These are phyloP conservation scores for Tribolium madens DNA, from an alignment of 1,140 invertebrate species.

Conservation along the genomic window DNA sequence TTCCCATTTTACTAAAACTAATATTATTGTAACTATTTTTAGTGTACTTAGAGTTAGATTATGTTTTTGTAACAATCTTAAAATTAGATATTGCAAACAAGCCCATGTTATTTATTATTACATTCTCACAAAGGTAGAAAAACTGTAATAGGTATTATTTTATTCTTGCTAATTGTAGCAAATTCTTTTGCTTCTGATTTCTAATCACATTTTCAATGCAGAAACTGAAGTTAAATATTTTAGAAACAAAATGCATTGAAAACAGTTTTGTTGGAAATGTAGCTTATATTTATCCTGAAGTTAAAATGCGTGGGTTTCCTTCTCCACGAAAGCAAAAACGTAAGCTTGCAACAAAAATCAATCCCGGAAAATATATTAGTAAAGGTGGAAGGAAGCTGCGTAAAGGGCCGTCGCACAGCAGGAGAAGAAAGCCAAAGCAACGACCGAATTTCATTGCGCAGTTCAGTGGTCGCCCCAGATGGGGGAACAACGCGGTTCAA, in stretches of 20 bases:
- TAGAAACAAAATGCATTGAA: no score
- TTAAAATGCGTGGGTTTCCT: not conserved
- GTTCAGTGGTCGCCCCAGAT: constrained; percentile 20
- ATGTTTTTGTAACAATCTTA: not conserved
- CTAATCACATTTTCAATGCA: no score
- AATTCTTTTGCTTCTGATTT: no score
- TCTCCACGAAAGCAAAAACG: not conserved
- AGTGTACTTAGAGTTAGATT: not conserved
- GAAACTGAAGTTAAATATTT: no score
- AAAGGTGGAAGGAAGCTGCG: constrained; percentile 11
- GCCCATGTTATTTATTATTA: no score
- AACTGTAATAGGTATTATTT: no score
- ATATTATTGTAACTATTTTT: not conserved
- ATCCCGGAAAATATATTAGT: constrained; percentile 3
- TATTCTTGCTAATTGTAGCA: no score
- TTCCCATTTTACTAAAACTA: not conserved
- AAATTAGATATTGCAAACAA: no score
- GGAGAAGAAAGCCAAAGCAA: not conserved
- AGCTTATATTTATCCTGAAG: no score
- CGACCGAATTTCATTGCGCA: constrained; percentile 36
- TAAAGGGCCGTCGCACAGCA: constrained; percentile 8
- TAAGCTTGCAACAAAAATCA: constrained; percentile 5
- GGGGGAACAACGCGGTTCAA: constrained; percentile 29
- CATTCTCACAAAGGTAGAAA: no score
- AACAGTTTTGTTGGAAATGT: no score